Evolutionary conservation across 1,140 invertebrate genomes (phyloP), one percentile per base, ranked within the genome.

Genomic region (Drosophila teissieri): DNA sequence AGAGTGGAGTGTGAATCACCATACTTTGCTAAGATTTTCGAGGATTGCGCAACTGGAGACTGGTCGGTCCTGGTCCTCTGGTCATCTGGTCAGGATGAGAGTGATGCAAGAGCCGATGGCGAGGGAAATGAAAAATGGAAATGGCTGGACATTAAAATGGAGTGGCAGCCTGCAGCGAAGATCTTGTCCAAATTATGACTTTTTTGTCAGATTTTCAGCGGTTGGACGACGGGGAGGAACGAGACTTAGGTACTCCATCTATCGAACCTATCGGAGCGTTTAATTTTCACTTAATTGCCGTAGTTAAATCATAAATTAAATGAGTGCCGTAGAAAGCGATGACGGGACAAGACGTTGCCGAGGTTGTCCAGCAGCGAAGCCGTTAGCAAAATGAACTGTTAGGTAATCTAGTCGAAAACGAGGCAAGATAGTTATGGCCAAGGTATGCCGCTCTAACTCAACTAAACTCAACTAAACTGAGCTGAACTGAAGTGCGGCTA

Each of bases 221-320:
- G 6, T n/a, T 6, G 17, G 14, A 42, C 24, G 17, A 34, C 22
- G 15, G 19, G 42, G 34, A 27, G 14, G 19, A 4, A 12, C 8
- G n/a, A 7, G 3, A 17, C 15, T 42, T n/a, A 4, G 4, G 60
- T 36, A 51, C 44, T 68, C 24, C 52, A 17, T 39, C 44, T 46
- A 24, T 57, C 8, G 40, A 48, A 24, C 45, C 73, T 52, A 76
- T 67, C 61, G 72, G 57, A 76, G 73, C 73, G 52, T 76, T 76
- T 76, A 76, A 75, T 76, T 76, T 76, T 76, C 61, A 76, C 73
- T 58, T 76, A 76, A 76, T 75, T 76, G 73, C 61, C 61, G 73
- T 76, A 76, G 73, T 76, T 76, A 76, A 76, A 76, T 76, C 73
- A 67, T 76, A 58, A 76, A 76, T 58, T 76, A 67, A 76, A 76